phyloP scores from a whole-genome alignment of 2,797 vertebrate genomes.

The Sebastes matsubarae region DNA sequence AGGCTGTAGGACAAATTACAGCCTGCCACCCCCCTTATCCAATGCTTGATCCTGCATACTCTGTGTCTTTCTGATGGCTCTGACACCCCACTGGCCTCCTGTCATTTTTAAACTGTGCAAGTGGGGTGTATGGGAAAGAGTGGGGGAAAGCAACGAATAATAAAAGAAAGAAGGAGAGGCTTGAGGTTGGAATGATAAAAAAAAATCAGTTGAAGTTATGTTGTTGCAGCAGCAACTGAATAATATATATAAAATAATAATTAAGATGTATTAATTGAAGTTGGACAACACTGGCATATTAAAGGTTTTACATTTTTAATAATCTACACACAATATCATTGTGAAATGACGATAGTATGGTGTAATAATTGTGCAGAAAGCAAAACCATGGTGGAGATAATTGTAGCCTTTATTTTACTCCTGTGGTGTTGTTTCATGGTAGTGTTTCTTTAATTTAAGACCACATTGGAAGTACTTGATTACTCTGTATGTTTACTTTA shows the following conservation, averaged over 20 bases:
- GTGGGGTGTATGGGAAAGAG: neutral
- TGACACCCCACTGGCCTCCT: slow-evolving; percentile 41
- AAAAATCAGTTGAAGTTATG: neutral
- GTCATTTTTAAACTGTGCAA: slow-evolving; percentile 50
- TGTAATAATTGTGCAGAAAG: neutral
- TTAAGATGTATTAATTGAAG: neutral
- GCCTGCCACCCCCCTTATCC: slow-evolving; percentile 56
- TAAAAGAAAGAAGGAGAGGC: neutral
- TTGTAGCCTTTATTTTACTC: neutral
- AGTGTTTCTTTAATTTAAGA: neutral
- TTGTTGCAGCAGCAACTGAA: neutral
- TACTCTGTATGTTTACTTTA: neutral
- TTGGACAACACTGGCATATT: neutral
- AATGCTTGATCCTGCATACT: slow-evolving; percentile 50
- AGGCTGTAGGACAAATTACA: slow-evolving; percentile 72
- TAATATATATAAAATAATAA: neutral
- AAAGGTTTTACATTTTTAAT: neutral
- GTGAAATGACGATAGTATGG: neutral
- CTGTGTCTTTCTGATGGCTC: slow-evolving; percentile 43
- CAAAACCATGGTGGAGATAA: neutral
- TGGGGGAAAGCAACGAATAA: neutral
- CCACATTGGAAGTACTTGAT: neutral
- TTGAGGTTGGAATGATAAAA: neutral
- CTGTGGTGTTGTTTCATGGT: neutral
- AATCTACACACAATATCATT: neutral